Conservation (phyloP, 2,797 vertebrate genomes). For the Scyliorhinus canicula region DNA sequence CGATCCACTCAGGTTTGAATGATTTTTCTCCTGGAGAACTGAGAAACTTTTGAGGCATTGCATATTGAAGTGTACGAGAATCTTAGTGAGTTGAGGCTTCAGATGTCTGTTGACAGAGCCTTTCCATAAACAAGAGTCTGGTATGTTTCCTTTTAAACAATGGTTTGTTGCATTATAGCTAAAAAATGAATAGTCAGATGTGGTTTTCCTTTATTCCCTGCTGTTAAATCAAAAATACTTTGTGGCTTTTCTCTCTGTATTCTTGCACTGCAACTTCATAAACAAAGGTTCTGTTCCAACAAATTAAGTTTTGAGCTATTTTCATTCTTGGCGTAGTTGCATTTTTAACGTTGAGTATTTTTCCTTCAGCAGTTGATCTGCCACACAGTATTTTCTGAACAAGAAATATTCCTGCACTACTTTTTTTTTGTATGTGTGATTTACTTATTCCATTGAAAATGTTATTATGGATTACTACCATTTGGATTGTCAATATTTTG, state of each 20-base stretch:
- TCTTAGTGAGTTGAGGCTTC: not conserved
- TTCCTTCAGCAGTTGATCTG: not conserved
- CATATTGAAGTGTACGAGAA: not conserved
- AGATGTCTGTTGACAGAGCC: not conserved
- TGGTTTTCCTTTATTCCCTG: not conserved
- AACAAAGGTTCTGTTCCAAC: not conserved
- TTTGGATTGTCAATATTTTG: too few relatives aligned
- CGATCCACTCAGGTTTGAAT: not conserved
- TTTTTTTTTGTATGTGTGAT: not conserved
- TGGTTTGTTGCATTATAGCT: not conserved
- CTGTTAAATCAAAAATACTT: not conserved
- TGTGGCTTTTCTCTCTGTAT: conserved; percentile 6
- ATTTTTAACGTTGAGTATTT: not conserved
- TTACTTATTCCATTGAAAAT: not conserved
- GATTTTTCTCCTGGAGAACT: not conserved
- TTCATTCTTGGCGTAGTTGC: not conserved
- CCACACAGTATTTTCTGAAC: not conserved
- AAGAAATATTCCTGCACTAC: not conserved
- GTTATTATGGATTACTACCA: not conserved
- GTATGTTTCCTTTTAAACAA: not conserved
- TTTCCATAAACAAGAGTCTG: not conserved
- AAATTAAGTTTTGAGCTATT: not conserved
- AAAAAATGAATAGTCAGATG: not conserved
- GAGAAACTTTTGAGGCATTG: not conserved
- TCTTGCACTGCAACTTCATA: not conserved